Evolutionary conservation across 2,113 vertebrate species (phyloP).

Genomic region (Seriola rivoliana): DNA sequence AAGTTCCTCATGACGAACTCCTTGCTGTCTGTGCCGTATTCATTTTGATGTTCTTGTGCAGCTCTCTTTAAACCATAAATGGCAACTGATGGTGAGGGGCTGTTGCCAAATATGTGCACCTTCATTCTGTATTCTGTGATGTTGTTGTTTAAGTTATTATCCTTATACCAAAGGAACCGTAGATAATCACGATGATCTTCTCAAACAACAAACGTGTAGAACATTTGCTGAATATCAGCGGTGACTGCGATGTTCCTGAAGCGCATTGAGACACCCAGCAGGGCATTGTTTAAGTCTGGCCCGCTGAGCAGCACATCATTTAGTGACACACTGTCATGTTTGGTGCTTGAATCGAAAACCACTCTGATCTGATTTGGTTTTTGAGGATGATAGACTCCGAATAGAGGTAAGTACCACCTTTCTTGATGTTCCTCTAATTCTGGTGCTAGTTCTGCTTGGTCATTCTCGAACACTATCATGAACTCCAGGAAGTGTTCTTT

Average conservation of each 20-base stretch:
- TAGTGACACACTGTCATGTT: not conserved
- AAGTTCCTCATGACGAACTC: not conserved
- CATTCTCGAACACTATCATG: not conserved
- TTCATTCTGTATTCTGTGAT: not conserved
- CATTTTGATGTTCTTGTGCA: not conserved
- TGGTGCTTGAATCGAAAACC: not conserved
- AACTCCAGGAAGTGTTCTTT: too few relatives aligned
- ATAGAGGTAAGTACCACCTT: not conserved
- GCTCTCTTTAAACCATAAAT: not conserved
- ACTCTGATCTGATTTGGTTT: not conserved
- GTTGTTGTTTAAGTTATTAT: not conserved
- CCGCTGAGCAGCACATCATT: not conserved
- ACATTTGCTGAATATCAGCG: too few relatives aligned
- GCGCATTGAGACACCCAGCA: not conserved
- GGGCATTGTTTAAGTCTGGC: not conserved
- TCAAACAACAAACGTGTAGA: too few relatives aligned
- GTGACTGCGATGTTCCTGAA: not conserved
- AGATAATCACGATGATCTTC: not conserved
- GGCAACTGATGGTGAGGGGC: conserved; percentile 10
- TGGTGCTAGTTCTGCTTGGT: not conserved
- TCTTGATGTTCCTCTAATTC: not conserved
- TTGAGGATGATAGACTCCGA: not conserved
- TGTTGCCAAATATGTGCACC: not conserved
- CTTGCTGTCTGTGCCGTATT: not conserved
- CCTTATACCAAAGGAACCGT: not conserved